phyloP scores from a whole-genome alignment of 2,888 invertebrate genomes.

The Caenorhabditis sulstoni region DNA sequence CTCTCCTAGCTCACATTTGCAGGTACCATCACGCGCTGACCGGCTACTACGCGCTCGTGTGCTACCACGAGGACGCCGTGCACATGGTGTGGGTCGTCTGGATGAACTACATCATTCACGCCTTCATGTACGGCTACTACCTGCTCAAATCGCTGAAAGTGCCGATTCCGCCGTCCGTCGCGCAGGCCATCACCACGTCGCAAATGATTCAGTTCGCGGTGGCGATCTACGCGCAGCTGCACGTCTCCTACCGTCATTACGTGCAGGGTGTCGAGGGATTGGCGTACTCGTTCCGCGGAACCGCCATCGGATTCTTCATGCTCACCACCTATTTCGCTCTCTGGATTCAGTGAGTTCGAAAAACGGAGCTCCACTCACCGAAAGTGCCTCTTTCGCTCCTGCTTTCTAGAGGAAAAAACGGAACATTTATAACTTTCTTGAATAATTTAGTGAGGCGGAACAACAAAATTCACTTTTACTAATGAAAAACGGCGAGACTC shows the following conservation, averaged over 20 bases:
- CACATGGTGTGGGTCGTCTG: conserved; percentile 78
- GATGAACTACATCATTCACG: conserved; percentile 77
- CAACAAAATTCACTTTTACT: too few species aligned
- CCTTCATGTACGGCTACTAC: conserved; percentile 78
- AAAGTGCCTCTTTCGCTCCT: too few species aligned
- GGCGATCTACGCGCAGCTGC: conserved; percentile 74
- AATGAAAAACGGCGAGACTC: too few species aligned
- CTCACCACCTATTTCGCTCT: conserved; percentile 74
- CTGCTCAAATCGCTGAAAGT: conserved; percentile 75
- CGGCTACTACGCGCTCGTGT: conserved; percentile 77
- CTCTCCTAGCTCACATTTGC: too few species aligned
- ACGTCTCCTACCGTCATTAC: conserved; percentile 64
- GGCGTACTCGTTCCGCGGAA: conserved; percentile 72
- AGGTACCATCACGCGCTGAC: conserved; percentile 79
- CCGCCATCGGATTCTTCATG: conserved; percentile 74
- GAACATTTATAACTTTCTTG: too few species aligned
- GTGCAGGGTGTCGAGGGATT: conserved; percentile 59
- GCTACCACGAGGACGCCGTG: conserved; percentile 77
- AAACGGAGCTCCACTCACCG: too few species aligned
- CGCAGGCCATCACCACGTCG: conserved; percentile 74
- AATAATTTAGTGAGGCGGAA: too few species aligned
- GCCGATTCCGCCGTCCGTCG: conserved; percentile 73
- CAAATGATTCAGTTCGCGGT: conserved; percentile 78
- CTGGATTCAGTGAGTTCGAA: conserved; percentile 68
- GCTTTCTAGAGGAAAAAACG: too few species aligned